Base-by-base conservation (phyloP, 2,113 vertebrate genomes). In the Zosterops pallidus region DNA sequence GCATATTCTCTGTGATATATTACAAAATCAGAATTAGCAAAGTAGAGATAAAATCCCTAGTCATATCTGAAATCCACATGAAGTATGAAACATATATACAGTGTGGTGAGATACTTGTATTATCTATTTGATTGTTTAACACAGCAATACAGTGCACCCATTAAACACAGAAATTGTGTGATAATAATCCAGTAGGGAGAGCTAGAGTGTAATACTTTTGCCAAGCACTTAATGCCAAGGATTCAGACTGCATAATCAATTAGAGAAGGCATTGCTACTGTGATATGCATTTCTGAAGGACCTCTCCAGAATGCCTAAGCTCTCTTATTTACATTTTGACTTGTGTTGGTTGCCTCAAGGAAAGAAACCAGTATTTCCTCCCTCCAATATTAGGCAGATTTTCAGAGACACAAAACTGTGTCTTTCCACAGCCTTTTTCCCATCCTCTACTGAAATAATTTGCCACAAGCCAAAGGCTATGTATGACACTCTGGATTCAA, bases 111-210 rank as follows among this genome's bases (percentile, higher is more conserved):
- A 84, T 56, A 39, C 14, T 82, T 65, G 22, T 10, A 39, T 75
- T 78, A 60, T 60, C 67, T 74, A 5, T 78, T 87, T 37, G 68
- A 83, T 78, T 92, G 67, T 70, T 68, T 90, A 83, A 80, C 47
- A 57, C 28, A 57, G 62, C 60, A 21, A 49, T 47, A 56, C 33
- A 63, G 6, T 59, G 19, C 19, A 90, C 49, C 29, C 24, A 80
- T 77, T 86, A 90, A 88, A 83, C 42, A 84, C 41, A 80, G 55
- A 76, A 84, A 94, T 62, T n/a, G n/a, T 92, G 71, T 91, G 55
- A 91, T 85, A 93, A 93, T 83, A 89, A 95, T 90, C 96, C 97
- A 97, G 97, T 78, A 97, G 97, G 93, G 96, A 96, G 97, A 96
- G 96, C 95, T 95, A 95, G 95, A 92, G 96, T 0, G 13, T 75